Evolutionary conservation across 2,888 invertebrate genomes (phyloP), one percentile per base, ranked within the genome.

Genomic region (Zaprionus obscuricornis): DNA sequence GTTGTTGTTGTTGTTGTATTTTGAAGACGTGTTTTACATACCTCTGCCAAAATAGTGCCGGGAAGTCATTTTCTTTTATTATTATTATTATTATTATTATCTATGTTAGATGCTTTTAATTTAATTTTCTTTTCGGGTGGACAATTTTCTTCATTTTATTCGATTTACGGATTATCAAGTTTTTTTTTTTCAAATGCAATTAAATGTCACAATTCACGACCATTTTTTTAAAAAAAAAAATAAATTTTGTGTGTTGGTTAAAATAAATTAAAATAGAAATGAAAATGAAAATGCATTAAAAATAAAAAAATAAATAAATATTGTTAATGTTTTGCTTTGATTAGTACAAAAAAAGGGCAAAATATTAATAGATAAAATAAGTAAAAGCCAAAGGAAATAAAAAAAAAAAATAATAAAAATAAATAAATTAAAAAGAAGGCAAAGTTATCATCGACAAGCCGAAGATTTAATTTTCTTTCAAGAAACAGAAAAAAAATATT

Each of bases 11-110:
- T 13, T 27, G 26, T 36, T 47, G 62, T 64, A 58, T 42, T 57
- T 60, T 50, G 29, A 57, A 77, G 68, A 75, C 58, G 66, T 78
- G 71, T 85, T 86, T 87, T 88, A 89, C 89, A 85, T 90, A 90
- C 90, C 90, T 90, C 88, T 90, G 89, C 90, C 90, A 90, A 90
- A 90, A 88, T 86, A 86, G 83, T 89, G 90, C 88, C 89, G 90
- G 89, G 90, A 90, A 90, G 90, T 90, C 90, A 90, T 89, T 88
- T 85, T 75, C n/a, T n/a, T n/a, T n/a, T n/a, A n/a, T n/a, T n/a
- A n/a, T n/a, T n/a, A n/a, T n/a, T n/a, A n/a, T n/a, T n/a, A n/a
- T n/a, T n/a, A n/a, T n/a, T n/a, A n/a, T n/a, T 75, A 77, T 67
- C 67, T 78, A 75, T 87, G 84, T 82, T 84, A 85, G 66, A 70